Base-by-base conservation (phyloP, 2,113 vertebrate species). In the Phalacrocorax carbo region DNA sequence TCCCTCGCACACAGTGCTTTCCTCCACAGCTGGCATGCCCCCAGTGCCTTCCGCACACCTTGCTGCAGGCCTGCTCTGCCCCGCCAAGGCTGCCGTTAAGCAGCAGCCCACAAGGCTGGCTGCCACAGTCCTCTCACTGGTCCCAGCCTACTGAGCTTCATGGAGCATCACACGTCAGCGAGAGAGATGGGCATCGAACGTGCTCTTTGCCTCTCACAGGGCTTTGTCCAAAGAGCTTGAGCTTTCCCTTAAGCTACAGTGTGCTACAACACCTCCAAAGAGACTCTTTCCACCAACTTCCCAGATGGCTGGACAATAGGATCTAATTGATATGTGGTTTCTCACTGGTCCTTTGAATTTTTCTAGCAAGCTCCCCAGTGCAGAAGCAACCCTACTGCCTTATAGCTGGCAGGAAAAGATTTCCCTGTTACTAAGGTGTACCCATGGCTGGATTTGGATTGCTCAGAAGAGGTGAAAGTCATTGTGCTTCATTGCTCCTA, bases 81-180 rank as follows among this genome's bases (percentile, higher is more conserved):
- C 51, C 60, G 64, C 34, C 29, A 14, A 46, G n/a, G 46, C 21
- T 86, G 60, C 1, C 5, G 68, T 57, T 58, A 42, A 90, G 52
- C 32, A 80, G 27, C 40, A 65, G 79, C 52, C 34, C 25, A 61
- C 7, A 4, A n/a, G 38, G n/a, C 10, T 32, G 34, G 36, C 60
- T 51, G 58, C 25, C 40, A 34, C 44, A 62, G 40, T 26, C 11
- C 76, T 80, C 68, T 3, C 7, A 64, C 32, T n/a, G 38, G 34
- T 87, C 30, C 77, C 71, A 69, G 49, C 22, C 62, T 61, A 15
- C 27, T 22, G 7, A 90, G 54, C 58, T 75, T 73, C 3, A 3
- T 0, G 9, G 12, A 40, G 61, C 34, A 27, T 10, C 13, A 34
- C 1, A 1, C 0, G 1, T 58, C 40, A 65, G 49, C 2, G 8